phyloP scores from a whole-genome alignment of 1,140 invertebrate species.

The Venturia canescens region DNA sequence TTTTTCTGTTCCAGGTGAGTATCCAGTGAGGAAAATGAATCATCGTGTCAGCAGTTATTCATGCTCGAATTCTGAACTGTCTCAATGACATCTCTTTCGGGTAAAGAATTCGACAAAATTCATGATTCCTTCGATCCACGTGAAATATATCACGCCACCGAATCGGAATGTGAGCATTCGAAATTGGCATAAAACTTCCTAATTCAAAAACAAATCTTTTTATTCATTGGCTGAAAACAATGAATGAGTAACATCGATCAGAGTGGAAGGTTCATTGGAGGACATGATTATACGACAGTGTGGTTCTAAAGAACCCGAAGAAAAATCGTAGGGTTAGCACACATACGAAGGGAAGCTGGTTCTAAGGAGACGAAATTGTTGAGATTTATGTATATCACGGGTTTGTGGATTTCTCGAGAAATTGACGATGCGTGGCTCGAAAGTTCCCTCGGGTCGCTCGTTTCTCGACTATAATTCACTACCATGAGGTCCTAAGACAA shows the following conservation, averaged over 20 bases:
- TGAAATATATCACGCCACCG: no score
- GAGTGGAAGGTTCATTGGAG: background rate
- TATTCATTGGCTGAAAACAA: background rate
- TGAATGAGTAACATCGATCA: background rate
- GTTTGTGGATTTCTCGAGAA: conserved; percentile 5
- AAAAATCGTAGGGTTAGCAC: background rate
- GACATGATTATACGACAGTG: background rate
- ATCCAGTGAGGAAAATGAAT: background rate
- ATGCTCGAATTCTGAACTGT: no score
- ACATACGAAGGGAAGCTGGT: background rate
- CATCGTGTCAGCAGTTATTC: no score
- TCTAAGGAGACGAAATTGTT: background rate
- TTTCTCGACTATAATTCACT: conserved; percentile 12
- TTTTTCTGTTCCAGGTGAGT: conserved; percentile 5
- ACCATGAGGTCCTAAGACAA: background rate
- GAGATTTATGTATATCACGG: background rate
- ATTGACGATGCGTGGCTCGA: background rate
- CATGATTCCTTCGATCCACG: no score
- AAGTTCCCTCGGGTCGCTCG: background rate
- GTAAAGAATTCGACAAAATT: no score
- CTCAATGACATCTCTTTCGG: no score
- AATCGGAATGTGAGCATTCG: no score
- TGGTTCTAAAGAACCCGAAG: background rate
- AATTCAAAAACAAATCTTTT: no score
- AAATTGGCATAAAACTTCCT: no score